Base-by-base conservation (phyloP, 2,797 vertebrate species). In the Halcyon chelicuti region DNA sequence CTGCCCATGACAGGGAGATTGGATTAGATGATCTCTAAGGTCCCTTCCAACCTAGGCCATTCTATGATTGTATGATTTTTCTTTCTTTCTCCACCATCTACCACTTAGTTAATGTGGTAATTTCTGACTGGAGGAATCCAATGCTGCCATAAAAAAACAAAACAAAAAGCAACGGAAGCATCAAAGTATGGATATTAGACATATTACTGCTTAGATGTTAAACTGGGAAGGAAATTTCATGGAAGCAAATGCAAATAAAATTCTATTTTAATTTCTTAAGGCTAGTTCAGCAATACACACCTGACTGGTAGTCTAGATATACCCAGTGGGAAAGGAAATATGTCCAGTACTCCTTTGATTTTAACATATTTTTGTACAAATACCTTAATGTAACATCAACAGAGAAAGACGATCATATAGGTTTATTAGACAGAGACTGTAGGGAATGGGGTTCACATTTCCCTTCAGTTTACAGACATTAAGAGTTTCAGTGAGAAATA, bases 151-250 rank as follows among this genome's bases (percentile, higher is more conserved):
- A 66, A 86, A 62, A 39, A 39, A 37, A 39, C 11, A 37, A 86
- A 2, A 0, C 0, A 1, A 39, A 65, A 58, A 79, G 39, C 5
- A 65, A 31, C 8, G 5, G n/a, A 58, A 52, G 31, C 21, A 13
- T 57, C 20, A 31, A 80, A 74, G 17, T 47, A 12, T 47, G 78
- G 11, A 12, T 83, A 44, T 40, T 71, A 25, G 14, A 49, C 25
- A 66, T 12, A 71, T 46, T 44, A 35, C 25, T 65, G n/a, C 51
- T 44, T 65, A 39, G 46, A 51, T 60, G 25, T 39, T 75, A 61
- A 88, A 66, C 22, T 49, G 21, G 14, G 46, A 88, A 61, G 28
- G 35, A 70, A 75, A 79, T 84, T 26, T 83, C 33, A 65, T n/a
- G 28, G 25, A 84, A 15, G 6, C 6, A 88, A 75, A 75, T 78